Evolutionary conservation across 2,113 vertebrate species (phyloP), one percentile per base, ranked within the genome.

Genomic region (Syrmaticus mikado): DNA sequence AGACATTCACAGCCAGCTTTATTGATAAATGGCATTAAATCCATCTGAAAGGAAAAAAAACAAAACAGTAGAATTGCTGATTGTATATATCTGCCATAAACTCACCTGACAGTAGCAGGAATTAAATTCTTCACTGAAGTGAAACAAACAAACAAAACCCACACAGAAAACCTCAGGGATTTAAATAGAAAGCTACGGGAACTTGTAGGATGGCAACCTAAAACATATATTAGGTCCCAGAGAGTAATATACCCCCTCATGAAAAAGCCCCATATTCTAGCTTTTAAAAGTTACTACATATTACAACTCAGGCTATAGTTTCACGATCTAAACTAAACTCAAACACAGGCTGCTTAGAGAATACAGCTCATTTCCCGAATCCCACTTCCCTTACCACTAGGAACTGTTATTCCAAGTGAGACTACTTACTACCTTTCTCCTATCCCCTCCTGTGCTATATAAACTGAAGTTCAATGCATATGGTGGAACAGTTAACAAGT

Each of bases 1-100:
- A 99, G 99, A 95, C 99, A 99, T 91, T 99, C 99, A 38, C 99
- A 99, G 71, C 99, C 99, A 1, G 98, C 97, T 98, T 99, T 99
- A 96, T 98, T 99, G 95, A 99, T 97, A 88, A 99, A 99, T 4
- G 99, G 99, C 99, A 99, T 98, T 85, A 99, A 97, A 89, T 99
- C 99, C 99, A 99, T 99, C 99, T 99, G 96, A 72, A 97, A 97
- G 78, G 41, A 46, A 92, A 45, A 17, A 41, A 41, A 41, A 41
- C 13, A 13, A 41, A 66, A 73, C 52, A 89, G 90, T 22, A 95
- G 50, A 22, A 2, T 11, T 24, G 43, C 50, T 46, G 38, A 89
- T 71, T 15, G 36, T 34, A 4, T 17, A 52, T 21, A 24, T 4
- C 11, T 3, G 2, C 24, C 53, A 34, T 2, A 8, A 67, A 32